phyloP scores from a whole-genome alignment of 2,888 invertebrate species.

The Luperina nickerlii region DNA sequence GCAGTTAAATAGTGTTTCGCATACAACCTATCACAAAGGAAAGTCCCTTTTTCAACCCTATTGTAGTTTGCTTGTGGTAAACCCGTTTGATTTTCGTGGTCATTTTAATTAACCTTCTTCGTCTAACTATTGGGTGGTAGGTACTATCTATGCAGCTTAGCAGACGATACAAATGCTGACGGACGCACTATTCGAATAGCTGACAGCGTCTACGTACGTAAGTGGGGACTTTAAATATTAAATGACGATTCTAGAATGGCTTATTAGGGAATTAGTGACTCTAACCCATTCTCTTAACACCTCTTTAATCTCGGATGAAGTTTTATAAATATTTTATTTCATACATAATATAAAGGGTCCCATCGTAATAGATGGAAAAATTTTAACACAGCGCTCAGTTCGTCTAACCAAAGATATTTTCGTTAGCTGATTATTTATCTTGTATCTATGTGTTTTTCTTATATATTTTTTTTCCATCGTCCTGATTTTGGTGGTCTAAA shows the following conservation, averaged over 20 bases:
- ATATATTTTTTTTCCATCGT: too few relatives aligned
- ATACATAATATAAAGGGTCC: background rate
- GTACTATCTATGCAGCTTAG: conserved; percentile 47
- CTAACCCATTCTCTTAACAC: background rate
- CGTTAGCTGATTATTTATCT: too few relatives aligned
- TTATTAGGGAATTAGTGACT: conserved; percentile 39
- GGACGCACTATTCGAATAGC: conserved; percentile 56
- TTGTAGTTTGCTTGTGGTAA: background rate
- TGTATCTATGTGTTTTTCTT: too few relatives aligned
- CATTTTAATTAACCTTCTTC: conserved; percentile 25
- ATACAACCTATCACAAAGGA: background rate
- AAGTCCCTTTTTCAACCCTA: background rate
- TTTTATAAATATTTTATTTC: conserved; percentile 2
- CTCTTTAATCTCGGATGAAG: background rate
- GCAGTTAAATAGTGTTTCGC: background rate
- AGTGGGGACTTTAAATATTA: conserved; percentile 60
- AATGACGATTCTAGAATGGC: conserved; percentile 54
- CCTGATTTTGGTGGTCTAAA: too few relatives aligned
- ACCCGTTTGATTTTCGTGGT: background rate
- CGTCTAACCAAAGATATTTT: too few relatives aligned
- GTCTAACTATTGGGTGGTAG: background rate
- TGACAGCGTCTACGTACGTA: conserved; percentile 40
- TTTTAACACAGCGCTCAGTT: too few relatives aligned
- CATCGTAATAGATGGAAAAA: too few relatives aligned
- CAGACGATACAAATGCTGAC: conserved; percentile 52